Base-by-base conservation (phyloP, 92 coral and sea anemone genomes). In the Galaxea fascicularis region DNA sequence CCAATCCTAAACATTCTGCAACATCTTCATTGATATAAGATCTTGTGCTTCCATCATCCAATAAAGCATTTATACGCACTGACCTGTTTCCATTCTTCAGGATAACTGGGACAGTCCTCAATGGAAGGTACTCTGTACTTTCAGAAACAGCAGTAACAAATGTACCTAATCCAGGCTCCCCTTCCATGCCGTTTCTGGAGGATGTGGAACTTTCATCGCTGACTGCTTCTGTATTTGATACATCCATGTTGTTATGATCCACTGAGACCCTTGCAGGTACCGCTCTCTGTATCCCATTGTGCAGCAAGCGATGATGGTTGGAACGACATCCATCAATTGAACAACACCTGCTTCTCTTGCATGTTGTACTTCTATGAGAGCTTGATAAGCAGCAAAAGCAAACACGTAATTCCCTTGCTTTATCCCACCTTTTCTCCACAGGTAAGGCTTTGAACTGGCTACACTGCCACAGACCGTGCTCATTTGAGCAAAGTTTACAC, bases 21-120 rank as follows among this genome's bases (percentile, higher is more conserved):
- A 76, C 84, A 63, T 85, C 88, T 30, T 62, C 75, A 52, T 85
- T 85, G 1, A 85, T 11, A 17, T 85, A 85, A 0, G 89, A 59
- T 62, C 47, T 85, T 2, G 89, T 85, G 35, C 89, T 85, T 51
- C 72, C 83, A 26, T 84, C 88, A 41, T 84, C 88, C 28, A 84
- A 81, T 11, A 84, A 58, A 10, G 88, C 88, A 74, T 84, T 83
- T 25, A n/a, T n/a, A n/a, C n/a, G n/a, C n/a, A n/a, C n/a, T n/a
- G 44, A 24, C 62, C 47, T 73, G 6, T 41, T 65, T 41, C 89
- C 89, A 76, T 85, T 85, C 49, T 62, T 85, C 65, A 83, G 57
- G 12, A 52, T 44, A 21, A 69, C 78, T 41, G 68, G 86, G 22
- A 52, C 80, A 47, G 86, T 63, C 52, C 79, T 84, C 53, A 74